phyloP scores from a whole-genome alignment of 2,797 vertebrate species.

The Steatocranus sp. region DNA sequence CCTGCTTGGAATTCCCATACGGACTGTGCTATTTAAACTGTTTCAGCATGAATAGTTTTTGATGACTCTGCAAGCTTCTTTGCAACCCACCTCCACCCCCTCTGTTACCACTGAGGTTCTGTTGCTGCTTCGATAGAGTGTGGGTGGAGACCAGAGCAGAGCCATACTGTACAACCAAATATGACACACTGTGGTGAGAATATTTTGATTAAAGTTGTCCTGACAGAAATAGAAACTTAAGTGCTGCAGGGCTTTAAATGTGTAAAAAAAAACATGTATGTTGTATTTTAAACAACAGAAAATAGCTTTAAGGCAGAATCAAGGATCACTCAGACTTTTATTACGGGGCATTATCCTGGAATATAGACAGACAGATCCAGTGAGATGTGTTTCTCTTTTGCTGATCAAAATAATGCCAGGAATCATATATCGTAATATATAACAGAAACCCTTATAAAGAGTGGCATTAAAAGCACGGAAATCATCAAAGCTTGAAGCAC shows the following conservation, averaged over 20 bases:
- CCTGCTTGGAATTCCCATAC: neutral
- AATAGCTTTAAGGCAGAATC: neutral
- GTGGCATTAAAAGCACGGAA: neutral
- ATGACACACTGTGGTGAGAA: neutral
- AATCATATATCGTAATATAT: neutral
- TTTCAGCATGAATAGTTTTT: neutral
- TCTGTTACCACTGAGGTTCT: neutral
- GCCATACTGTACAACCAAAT: neutral
- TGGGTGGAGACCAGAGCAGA: neutral
- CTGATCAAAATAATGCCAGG: neutral
- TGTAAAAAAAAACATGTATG: neutral
- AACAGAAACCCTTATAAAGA: neutral
- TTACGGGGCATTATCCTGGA: neutral
- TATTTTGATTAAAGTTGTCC: neutral
- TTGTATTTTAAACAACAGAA: neutral
- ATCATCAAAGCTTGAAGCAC: neutral
- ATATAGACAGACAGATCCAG: neutral
- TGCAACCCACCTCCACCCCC: neutral
- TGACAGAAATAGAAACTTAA: neutral
- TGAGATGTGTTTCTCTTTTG: neutral
- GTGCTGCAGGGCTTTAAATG: neutral
- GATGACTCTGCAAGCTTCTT: neutral
- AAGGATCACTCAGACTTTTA: neutral
- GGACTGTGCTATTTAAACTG: accelerated
- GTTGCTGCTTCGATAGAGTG: neutral